Base-by-base conservation (phyloP, 2,888 invertebrate species). In the Dendrolimus houi region DNA sequence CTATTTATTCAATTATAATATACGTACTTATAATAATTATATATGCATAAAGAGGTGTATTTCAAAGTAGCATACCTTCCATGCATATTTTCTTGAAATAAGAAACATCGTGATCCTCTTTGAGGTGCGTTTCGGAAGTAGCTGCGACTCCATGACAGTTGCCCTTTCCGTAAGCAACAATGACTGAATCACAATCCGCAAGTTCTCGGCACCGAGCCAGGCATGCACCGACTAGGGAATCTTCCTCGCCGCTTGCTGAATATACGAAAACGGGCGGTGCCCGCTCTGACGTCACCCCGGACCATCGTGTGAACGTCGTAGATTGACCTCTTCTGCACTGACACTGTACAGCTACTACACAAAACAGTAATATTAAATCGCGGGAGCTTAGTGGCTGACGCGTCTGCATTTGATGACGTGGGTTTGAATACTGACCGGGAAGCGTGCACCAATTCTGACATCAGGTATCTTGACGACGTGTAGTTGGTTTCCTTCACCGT, bases 11-110 rank as follows among this genome's bases (percentile, higher is more conserved):
- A n/a, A n/a, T n/a, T n/a, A n/a, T n/a, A n/a, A n/a, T n/a, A n/a
- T n/a, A n/a, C n/a, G n/a, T n/a, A n/a, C n/a, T n/a, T n/a, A n/a
- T n/a, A n/a, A n/a, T n/a, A n/a, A 2, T 17, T 2, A 17, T 29
- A 6, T 29, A 29, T 29, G 29, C 29, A 29, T 29, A 29, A 6
- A 29, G 6, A 29, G 3, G 29, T 29, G 29, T 6, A 29, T 29
- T 29, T 6, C 6, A 29, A 47, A 47, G 47, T 47, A 47, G 29
- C 81, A 74, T 77, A 93, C 93, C 89, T 79, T 88, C 82, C 62
- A 94, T 74, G 70, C 95, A 95, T 55, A 92, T 91, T 81, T 94
- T 94, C 65, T 92, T 92, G 71, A 94, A 95, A 83, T 93, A 94
- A 7, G 92, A 93, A 7, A 90, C 90, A 65, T 92, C 92, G 54